Conservation (phyloP, 2,113 vertebrate genomes). For the Tragelaphus strepsiceros region DNA sequence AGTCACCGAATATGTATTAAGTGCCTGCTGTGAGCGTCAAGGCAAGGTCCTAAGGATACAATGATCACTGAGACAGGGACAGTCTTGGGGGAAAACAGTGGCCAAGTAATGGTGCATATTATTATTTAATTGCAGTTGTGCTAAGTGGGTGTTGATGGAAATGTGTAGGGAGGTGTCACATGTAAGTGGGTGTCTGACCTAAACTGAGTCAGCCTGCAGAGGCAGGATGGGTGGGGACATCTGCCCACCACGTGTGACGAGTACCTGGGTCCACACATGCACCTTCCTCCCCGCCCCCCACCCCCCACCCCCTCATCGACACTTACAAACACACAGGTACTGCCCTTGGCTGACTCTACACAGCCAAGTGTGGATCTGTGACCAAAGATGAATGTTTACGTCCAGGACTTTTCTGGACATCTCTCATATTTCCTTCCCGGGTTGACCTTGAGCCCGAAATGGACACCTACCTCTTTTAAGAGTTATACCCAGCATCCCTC, state of each 20-base stretch:
- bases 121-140: neutral
- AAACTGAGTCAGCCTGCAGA: neutral
- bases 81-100: neutral
- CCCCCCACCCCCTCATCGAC: neutral
- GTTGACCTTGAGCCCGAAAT: neutral
- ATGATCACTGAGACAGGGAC: neutral
- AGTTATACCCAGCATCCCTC: neutral
- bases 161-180: neutral
- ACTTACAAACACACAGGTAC: neutral
- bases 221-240: neutral
- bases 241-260: accelerated
- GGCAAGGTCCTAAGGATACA: neutral
- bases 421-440: neutral
- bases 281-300: neutral
- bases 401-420: neutral
- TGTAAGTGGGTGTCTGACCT: neutral
- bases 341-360: neutral
- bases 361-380: neutral
- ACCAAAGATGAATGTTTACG: neutral
- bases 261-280: neutral
- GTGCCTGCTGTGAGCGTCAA: neutral
- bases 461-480: neutral
- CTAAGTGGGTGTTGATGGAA: neutral
- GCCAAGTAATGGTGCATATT: neutral
- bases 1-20: neutral